Percentiles rank a stretch among this genome's conserved stretches.
Evolutionary conservation across 2,113 vertebrate species (phyloP).

Genomic region (Apaloderma vittatum): DNA sequence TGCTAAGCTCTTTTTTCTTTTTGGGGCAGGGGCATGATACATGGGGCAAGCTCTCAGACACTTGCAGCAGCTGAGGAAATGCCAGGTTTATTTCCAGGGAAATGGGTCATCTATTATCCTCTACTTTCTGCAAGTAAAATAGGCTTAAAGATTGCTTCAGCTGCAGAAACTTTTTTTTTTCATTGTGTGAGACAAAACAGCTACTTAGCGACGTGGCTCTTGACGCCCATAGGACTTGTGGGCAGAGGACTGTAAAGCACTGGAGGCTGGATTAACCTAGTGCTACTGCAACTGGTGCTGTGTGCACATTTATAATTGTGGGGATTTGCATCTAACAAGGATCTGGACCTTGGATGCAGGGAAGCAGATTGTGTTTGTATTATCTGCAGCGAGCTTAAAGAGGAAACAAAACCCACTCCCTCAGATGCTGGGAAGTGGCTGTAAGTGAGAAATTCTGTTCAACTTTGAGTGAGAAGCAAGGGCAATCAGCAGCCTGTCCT

Average conservation of each 20-base stretch:
- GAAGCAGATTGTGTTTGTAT: not conserved
- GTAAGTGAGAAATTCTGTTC: not conserved
- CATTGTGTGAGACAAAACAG: constrained; percentile 20
- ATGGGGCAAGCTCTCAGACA: not conserved
- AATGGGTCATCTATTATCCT: constrained; percentile 3
- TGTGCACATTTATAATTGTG: not conserved
- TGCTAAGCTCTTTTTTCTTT: not conserved
- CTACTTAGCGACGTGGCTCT: not conserved
- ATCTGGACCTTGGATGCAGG: not conserved
- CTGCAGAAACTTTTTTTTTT: not conserved
- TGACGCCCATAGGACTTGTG: not conserved
- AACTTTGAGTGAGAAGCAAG: not conserved
- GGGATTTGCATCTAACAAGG: not conserved
- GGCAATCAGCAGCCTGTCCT: not conserved
- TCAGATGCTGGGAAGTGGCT: not conserved
- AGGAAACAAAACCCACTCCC: not conserved
- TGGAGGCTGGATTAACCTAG: not conserved
- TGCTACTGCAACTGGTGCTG: not conserved
- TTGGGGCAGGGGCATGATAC: fast-evolving
- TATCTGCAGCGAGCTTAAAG: not conserved
- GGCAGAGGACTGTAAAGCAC: not conserved
- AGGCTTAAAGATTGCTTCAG: constrained; percentile 23
- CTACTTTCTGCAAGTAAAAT: constrained; percentile 27
- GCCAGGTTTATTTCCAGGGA: constrained; percentile 28
- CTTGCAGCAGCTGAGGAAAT: constrained; percentile 26